Percentiles rank a stretch among this genome's conserved stretches.
Conservation (phyloP, 2,888 invertebrate genomes). For the Dolichomitus sp. region DNA sequence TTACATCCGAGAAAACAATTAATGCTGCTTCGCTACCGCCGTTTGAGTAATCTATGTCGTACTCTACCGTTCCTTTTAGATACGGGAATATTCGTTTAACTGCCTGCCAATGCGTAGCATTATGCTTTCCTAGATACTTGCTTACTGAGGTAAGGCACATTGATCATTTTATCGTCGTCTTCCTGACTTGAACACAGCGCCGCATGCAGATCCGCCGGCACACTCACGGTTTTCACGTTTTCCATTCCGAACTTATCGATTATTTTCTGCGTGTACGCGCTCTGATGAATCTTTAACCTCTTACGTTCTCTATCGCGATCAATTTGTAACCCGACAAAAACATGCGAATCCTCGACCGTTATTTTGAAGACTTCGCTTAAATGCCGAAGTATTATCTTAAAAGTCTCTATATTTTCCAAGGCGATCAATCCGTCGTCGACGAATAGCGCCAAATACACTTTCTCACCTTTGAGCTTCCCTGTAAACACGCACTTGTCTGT, state of each 20-base stretch:
- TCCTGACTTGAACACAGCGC: slow-evolving; percentile 35
- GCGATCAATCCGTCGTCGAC: slow-evolving; percentile 6
- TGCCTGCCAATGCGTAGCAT: background rate
- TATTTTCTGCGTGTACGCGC: slow-evolving; percentile 49
- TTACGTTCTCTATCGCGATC: slow-evolving; percentile 27
- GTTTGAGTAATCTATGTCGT: background rate
- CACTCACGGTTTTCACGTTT: slow-evolving; percentile 45
- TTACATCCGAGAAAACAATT: slow-evolving; percentile 1
- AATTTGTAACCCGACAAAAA: slow-evolving; percentile 56
- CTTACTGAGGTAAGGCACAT: slow-evolving; percentile 6
- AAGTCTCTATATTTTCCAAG: fast-evolving
- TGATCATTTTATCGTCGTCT: background rate
- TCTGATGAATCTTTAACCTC: slow-evolving; percentile 52
- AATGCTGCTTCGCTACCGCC: background rate
- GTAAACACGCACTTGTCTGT: slow-evolving; percentile 23
- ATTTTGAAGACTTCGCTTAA: slow-evolving; percentile 36
- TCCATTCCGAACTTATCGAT: slow-evolving; percentile 47
- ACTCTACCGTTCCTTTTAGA: slow-evolving; percentile 4
- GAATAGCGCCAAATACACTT: background rate
- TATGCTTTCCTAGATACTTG: background rate
- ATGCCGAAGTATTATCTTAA: background rate
- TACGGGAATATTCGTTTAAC: slow-evolving; percentile 34
- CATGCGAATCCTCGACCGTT: slow-evolving; percentile 26
- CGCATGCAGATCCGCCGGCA: slow-evolving; percentile 62
- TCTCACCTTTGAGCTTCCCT: background rate